A percentile compares a stretch with the other conserved stretches of the same genome.
phyloP scores from a whole-genome alignment of 2,113 vertebrate genomes.

The Podarcis muralis region DNA sequence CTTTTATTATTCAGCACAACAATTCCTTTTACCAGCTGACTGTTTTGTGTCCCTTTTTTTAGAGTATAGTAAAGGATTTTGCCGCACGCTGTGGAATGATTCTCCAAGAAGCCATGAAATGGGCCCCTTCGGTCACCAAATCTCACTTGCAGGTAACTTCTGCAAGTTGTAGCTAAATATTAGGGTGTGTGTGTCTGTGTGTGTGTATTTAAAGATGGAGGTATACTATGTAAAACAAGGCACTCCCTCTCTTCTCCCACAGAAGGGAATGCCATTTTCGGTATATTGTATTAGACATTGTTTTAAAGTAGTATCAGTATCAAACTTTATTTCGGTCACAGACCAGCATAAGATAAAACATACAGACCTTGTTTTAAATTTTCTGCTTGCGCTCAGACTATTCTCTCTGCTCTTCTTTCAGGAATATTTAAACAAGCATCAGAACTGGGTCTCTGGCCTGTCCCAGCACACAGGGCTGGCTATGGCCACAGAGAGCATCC shows the following conservation, averaged over 20 bases:
- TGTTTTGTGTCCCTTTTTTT: conserved; percentile 31
- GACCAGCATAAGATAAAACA: no score
- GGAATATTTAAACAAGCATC: conserved; percentile 96
- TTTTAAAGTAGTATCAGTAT: no score
- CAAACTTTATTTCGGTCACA: no score
- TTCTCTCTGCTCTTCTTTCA: conserved; percentile 44
- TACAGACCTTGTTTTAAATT: no score
- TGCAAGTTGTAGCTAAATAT: background rate
- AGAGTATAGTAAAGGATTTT: conserved; percentile 98
- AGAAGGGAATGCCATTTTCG: background rate
- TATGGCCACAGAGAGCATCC: conserved; percentile 95
- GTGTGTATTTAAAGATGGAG: background rate
- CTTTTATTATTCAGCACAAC: background rate
- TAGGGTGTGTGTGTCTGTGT: background rate
- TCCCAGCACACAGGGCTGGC: conserved; percentile 96
- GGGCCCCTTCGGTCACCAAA: conserved; percentile 96
- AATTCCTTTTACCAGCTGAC: background rate
- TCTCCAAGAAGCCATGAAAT: conserved; percentile 97
- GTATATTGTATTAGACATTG: no score
- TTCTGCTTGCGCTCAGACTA: background rate
- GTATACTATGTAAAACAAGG: background rate
- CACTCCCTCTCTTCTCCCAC: background rate
- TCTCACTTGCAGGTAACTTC: conserved; percentile 91
- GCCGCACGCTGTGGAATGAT: conserved; percentile 97
- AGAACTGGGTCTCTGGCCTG: conserved; percentile 94